Evolutionary conservation across 2,888 invertebrate species (phyloP), one percentile per base, ranked within the genome.

Genomic region (Drosophila setosimentum): DNA sequence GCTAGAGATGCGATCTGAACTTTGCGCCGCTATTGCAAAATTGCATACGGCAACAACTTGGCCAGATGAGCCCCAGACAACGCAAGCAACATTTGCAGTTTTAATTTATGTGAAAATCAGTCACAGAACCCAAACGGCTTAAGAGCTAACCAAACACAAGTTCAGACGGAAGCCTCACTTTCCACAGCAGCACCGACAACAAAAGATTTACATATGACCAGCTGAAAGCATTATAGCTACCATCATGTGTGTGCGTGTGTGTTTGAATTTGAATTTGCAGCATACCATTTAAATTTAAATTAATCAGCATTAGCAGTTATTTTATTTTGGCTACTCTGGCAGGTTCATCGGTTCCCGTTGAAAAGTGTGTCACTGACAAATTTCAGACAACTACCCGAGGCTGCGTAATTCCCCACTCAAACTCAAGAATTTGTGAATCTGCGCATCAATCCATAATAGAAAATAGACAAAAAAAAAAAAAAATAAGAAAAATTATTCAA

Each of bases 1-100:
- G 85, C 55, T 73, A 68, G 81, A 76, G 84, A 89, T 87, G 85
- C 87, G 81, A 89, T 82, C 84, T 82, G 82, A 86, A 83, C 89
- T 84, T 87, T 83, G 80, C 73, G 76, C 76, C 61, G 73, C 50
- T 66, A 73, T 87, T 79, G 78, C 78, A 71, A 73, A 85, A 86
- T 55, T 71, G 64, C 77, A 74, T 33, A 51, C 65, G 48, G 7
- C 40, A 61, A 33, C 33, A 13, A 27, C 50, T 50, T 50, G 50
- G 50, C 50, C 29, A 57, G 57, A 30, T 29, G 42, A 57, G n/a
- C 11, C 37, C 29, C 57, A 65, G 63, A 60, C 68, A 70, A 74
- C 61, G 60, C 71, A 88, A 57, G 40, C 40, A 42, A 77, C 71
- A 86, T 86, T 78, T 78, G 68, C 65, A 55, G 72, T 71, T 80